These are phyloP conservation scores for Brachionus calyciflorus DNA, from an alignment of 1,140 invertebrate species.

Conservation along the genomic window DNA sequence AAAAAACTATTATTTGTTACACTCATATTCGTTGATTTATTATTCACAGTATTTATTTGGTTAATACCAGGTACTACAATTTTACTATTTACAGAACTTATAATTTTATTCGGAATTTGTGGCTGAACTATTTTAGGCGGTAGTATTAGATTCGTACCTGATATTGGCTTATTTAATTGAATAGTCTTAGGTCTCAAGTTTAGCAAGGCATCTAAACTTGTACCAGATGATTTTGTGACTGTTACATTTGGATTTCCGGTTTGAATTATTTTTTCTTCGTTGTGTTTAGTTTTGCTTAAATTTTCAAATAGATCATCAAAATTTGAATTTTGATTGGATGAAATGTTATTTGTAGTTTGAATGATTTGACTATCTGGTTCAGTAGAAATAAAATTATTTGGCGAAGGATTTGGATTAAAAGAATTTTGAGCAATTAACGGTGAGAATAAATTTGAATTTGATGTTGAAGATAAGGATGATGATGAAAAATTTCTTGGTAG, in stretches of 20 bases:
- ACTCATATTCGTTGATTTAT: neutral
- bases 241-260: too few species aligned
- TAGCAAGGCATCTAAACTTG: constrained; percentile 1
- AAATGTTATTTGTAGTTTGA: neutral
- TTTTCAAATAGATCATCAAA: constrained; percentile 26
- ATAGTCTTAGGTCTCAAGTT: constrained; percentile 5
- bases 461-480: constrained; percentile 17
- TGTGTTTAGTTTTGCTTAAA: neutral
- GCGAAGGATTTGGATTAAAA: neutral
- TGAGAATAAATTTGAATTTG: constrained; percentile 9
- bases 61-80: too few species aligned
- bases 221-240: neutral
- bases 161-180: neutral
- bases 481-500: constrained; percentile 17
- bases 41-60: neutral
- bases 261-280: neutral
- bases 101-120: neutral
- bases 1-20: constrained; percentile 12
- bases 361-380: neutral
- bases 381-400: constrained; percentile 21
- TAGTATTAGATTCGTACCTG: neutral
- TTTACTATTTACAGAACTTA: neutral
- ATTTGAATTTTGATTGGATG: neutral
- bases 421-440: neutral
- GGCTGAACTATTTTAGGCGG: neutral